phyloP scores from a whole-genome alignment of 2,888 invertebrate genomes.

The Odontothrips loti region DNA sequence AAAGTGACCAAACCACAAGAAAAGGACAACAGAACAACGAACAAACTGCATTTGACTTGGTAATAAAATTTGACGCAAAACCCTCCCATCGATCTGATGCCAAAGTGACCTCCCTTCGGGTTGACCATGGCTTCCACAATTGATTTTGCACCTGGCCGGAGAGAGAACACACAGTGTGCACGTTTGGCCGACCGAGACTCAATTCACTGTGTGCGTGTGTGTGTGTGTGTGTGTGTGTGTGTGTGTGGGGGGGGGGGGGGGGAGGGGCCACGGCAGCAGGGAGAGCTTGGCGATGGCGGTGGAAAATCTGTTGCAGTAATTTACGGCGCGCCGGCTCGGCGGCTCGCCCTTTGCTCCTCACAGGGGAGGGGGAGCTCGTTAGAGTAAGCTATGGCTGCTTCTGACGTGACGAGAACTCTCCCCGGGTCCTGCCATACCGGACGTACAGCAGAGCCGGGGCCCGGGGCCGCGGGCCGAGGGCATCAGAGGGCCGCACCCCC shows the following conservation, averaged over 20 bases:
- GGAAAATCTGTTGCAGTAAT: constrained; percentile 24
- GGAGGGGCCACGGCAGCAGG: neutral
- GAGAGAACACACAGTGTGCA: too few relatives aligned
- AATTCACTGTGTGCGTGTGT: too few relatives aligned
- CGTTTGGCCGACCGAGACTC: too few relatives aligned
- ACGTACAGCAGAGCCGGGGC: neutral
- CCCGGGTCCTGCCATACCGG: neutral
- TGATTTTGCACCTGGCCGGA: too few relatives aligned
- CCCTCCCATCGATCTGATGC: too few relatives aligned
- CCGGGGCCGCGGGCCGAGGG: neutral
- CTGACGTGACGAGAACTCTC: constrained; percentile 24
- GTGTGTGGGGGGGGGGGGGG: neutral
- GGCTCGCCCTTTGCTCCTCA: neutral
- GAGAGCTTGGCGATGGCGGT: neutral
- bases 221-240: too few relatives aligned
- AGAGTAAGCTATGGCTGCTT: constrained; percentile 26
- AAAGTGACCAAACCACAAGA: neutral
- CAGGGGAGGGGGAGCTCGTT: neutral
- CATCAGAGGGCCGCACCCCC: too few relatives aligned
- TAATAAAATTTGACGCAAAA: constrained; percentile 6
- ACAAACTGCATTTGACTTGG: too few relatives aligned
- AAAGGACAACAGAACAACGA: neutral
- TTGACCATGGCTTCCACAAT: too few relatives aligned
- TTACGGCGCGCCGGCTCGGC: neutral
- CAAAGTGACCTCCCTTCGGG: too few relatives aligned